Evolutionary conservation across 2,113 vertebrate genomes (phyloP), one percentile per base, ranked within the genome.

Genomic region (Malurus elegans): DNA sequence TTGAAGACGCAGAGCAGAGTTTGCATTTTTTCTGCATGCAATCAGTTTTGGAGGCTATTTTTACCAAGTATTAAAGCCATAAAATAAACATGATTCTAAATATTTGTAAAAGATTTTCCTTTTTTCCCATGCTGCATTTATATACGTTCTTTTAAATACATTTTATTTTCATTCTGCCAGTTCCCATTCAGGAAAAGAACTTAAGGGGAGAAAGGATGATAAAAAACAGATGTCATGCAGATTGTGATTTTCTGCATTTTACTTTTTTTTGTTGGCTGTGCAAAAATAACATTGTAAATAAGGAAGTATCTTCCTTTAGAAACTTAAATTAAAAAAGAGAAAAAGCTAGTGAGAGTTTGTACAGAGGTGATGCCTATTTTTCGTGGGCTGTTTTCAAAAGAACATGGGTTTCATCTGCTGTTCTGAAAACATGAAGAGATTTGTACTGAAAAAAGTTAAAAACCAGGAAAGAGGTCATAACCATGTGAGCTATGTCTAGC

Each of bases 31-130:
- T 73, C 94, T 81, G 82, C 76, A 79, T 79, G 75, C 32, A 70
- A 71, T 93, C 80, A 91, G 20, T 95, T 96, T 93, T 57, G 67
- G 62, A 51, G 24, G 31, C 51, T 93, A 95, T 95, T 96, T 95
- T 96, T 95, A 91, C 64, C 54, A 66, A 73, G 65, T 81, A 75
- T 90, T 62, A 87, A 86, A 87, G 40, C n/a, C n/a, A 72, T 92
- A 92, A 93, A 95, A 95, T 45, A 94, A 96, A 84, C 60, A 83
- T 16, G 8, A 86, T 94, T 89, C 57, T 91, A 96, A 95, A 92
- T 88, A 86, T 88, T 94, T 90, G 76, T 50, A 47, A 79, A 81
- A 25, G 2, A 48, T 47, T 58, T 86, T 78, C 20, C 50, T 85
- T 86, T 95, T 93, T 51, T 25, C 65, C 29, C 56, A 66, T 87